These are phyloP conservation scores for Melanotaenia trifasciata DNA, from an alignment of 2,797 vertebrate species.

Conservation along the genomic window DNA sequence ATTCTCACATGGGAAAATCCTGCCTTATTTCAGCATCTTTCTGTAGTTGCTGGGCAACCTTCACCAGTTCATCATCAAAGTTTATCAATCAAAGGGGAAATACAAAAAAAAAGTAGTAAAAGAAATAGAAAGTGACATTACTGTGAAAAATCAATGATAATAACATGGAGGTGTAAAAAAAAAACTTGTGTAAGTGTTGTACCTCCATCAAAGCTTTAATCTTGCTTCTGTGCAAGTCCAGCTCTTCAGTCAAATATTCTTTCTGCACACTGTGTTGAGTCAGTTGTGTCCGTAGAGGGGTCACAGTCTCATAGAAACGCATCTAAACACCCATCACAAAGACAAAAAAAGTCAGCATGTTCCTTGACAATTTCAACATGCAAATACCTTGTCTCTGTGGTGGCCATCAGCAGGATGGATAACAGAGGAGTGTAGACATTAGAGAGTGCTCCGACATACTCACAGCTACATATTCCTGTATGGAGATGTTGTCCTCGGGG, in stretches of 20 bases:
- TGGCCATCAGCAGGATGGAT: too few species aligned
- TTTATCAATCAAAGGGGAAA: not conserved
- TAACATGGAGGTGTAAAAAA: not conserved
- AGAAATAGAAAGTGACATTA: too few species aligned
- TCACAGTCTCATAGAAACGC: slow-evolving; percentile 89
- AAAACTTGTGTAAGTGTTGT: not conserved
- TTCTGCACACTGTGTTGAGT: slow-evolving; percentile 87
- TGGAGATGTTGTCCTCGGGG: slow-evolving; percentile 92
- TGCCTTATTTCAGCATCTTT: not conserved
- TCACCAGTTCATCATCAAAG: not conserved
- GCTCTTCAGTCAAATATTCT: slow-evolving; percentile 84
- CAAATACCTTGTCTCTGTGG: not conserved
- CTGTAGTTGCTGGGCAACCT: not conserved
- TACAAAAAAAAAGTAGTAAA: too few species aligned
- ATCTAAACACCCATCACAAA: slow-evolving; percentile 51
- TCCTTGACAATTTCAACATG: not conserved
- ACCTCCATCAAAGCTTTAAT: slow-evolving; percentile 91
- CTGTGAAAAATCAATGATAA: not conserved
- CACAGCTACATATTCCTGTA: slow-evolving; percentile 95
- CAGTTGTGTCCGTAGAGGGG: slow-evolving; percentile 86
- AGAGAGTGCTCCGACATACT: slow-evolving; percentile 58
- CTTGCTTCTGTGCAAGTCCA: slow-evolving; percentile 85
- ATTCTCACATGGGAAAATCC: not conserved
- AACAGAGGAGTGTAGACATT: not conserved
- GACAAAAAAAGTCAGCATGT: not conserved